phyloP scores from a whole-genome alignment of 2,113 vertebrate species.

The Phylloscopus trochiloides region DNA sequence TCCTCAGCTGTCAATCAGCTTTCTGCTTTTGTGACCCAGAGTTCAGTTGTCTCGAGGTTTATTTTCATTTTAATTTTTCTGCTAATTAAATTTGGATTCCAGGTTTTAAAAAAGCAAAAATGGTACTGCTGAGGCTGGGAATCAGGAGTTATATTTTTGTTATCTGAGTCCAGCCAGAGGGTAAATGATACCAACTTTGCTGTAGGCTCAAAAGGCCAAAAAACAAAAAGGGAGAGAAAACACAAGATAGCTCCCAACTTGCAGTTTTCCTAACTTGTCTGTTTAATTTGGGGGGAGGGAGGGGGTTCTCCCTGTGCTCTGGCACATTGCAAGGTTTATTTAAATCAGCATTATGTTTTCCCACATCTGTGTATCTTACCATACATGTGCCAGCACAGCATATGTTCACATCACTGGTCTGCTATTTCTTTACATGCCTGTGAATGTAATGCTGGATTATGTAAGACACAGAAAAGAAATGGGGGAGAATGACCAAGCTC shows the following conservation, averaged over 20 bases:
- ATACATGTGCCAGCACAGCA: neutral
- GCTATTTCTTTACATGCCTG: neutral
- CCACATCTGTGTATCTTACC: neutral
- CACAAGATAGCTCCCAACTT: neutral
- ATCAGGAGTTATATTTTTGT: neutral
- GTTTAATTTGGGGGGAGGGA: neutral
- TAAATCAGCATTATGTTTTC: neutral
- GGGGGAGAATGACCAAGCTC: neutral
- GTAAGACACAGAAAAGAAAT: neutral
- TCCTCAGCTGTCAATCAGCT: neutral
- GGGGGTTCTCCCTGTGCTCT: neutral
- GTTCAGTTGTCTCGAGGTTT: constrained; percentile 10
- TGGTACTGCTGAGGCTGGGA: neutral
- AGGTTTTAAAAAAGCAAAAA: constrained; percentile 18
- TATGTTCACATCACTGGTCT: neutral
- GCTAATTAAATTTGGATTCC: constrained; percentile 47
- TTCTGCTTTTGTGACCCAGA: constrained; percentile 1
- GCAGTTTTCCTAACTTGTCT: neutral
- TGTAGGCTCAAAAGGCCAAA: neutral
- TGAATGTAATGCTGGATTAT: neutral
- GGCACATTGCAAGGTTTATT: constrained; percentile 18
- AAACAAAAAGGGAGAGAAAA: neutral
- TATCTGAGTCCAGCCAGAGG: neutral
- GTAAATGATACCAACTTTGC: neutral
- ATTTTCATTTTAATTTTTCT: constrained; percentile 20